Conservation (phyloP, 53 echinoderm and acorn worm species). For the Henricia sp. region DNA sequence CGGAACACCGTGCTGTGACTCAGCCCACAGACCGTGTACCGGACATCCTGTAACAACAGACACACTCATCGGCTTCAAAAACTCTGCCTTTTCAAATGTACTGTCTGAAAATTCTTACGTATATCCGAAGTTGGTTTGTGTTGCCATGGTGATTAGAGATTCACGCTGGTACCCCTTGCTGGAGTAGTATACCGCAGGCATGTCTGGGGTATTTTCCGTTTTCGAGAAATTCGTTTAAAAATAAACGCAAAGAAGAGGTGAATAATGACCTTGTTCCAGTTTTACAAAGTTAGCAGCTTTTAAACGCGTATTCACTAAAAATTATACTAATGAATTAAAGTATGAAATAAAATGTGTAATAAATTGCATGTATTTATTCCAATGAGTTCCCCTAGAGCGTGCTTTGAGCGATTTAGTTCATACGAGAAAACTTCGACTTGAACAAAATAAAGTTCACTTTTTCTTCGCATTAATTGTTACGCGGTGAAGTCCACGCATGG, state of each 20-base stretch:
- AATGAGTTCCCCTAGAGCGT: too few relatives aligned
- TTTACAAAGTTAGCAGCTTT: background rate
- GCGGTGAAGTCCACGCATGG: too few relatives aligned
- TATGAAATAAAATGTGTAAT: too few relatives aligned
- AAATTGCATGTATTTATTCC: too few relatives aligned
- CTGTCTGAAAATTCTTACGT: constrained; percentile 1
- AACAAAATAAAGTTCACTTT: too few relatives aligned
- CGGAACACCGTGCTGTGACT: constrained; percentile 4
- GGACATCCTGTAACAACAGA: background rate
- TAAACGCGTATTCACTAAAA: too few relatives aligned
- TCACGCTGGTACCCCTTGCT: too few relatives aligned
- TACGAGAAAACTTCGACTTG: too few relatives aligned
- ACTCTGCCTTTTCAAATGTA: background rate
- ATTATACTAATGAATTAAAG: too few relatives aligned
- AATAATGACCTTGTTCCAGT: background rate
- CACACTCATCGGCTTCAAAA: background rate
- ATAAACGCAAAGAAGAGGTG: background rate
- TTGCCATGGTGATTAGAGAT: background rate
- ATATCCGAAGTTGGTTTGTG: background rate
- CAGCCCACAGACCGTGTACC: background rate
- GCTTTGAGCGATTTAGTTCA: too few relatives aligned
- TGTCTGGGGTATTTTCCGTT: background rate
- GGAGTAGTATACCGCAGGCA: too few relatives aligned
- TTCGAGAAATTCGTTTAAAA: background rate
- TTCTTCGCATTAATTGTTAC: too few relatives aligned